Base-by-base conservation (phyloP, 2,888 invertebrate genomes). In the Drosophila macrothrix region DNA sequence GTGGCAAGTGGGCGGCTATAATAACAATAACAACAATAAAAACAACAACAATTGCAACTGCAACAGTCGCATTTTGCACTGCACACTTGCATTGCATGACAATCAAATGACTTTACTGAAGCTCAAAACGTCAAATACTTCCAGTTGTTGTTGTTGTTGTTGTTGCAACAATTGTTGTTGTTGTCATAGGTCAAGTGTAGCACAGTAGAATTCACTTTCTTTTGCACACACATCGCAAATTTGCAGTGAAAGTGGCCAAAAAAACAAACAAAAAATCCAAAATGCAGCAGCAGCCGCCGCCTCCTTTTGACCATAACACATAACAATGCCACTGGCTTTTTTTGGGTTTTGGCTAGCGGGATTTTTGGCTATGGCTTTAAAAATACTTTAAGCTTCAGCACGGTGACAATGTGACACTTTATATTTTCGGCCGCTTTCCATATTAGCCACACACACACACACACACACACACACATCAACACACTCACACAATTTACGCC, bases 161-260 rank as follows among this genome's bases (percentile, higher is more conserved):
- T 43, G 64, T 37, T 46, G 64, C 43, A 43, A 54, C 22, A 67
- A 72, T 49, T 63, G 68, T 37, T 56, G 82, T 59, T 77, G 83
- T 86, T 88, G 88, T 83, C 88, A 88, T 88, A 88, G 88, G 88
- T 88, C 88, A 88, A 88, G 88, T 87, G 87, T 88, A 88, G 88
- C 88, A 84, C 76, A 83, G 87, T 85, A 82, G 84, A 88, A 88
- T 88, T 88, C 88, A 88, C 88, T 88, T 88, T 88, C 88, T 82
- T 82, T 88, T 77, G 70, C 76, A 77, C 76, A 76, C 76, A 66
- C 70, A 73, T 60, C 65, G 67, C 76, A 80, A 84, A 80, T 82
- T 82, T 71, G 74, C 81, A 84, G 84, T 84, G 84, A 84, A 84
- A 84, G 84, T 84, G 86, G 68, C 50, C 28, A 55, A 53, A 52